phyloP scores from a whole-genome alignment of 1,140 invertebrate genomes.

The Drosophila micromelanica region DNA sequence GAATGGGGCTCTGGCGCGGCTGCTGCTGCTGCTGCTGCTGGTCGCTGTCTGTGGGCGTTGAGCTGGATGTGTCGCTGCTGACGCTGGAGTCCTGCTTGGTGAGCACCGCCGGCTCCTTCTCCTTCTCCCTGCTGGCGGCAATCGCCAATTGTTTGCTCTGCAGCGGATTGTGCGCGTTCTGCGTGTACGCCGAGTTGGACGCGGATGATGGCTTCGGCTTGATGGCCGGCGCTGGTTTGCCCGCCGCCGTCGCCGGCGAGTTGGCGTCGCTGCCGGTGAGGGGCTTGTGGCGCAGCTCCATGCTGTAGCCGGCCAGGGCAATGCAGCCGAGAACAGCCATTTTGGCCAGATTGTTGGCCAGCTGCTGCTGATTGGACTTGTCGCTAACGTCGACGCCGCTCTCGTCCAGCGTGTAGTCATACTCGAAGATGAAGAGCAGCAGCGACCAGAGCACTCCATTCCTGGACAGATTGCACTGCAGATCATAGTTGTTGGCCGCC shows the following conservation, averaged over 20 bases:
- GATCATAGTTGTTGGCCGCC: slow-evolving; percentile 86
- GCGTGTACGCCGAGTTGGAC: slow-evolving; percentile 70
- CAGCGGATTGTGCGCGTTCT: slow-evolving; percentile 81
- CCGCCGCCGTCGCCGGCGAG: slow-evolving; percentile 46
- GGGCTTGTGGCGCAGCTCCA: slow-evolving; percentile 67
- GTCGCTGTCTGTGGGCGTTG: slow-evolving; percentile 62
- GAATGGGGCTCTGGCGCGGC: slow-evolving; percentile 36
- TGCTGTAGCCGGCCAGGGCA: slow-evolving; percentile 89
- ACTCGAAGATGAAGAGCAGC: slow-evolving; percentile 95
- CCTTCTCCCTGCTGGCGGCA: slow-evolving; percentile 55
- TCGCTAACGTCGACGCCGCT: slow-evolving; percentile 95
- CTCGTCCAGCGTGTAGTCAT: slow-evolving; percentile 99
- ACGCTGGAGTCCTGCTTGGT: slow-evolving; percentile 60
- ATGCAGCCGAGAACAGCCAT: slow-evolving; percentile 93
- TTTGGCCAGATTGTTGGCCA: slow-evolving; percentile 96
- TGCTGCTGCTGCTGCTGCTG: slow-evolving; percentile 57
- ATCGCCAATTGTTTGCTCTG: slow-evolving; percentile 80
- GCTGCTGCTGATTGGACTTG: slow-evolving; percentile 94
- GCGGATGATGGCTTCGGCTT: slow-evolving; percentile 56
- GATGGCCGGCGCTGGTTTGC: slow-evolving; percentile 55
- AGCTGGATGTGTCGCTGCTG: slow-evolving; percentile 64
- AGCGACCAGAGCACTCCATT: slow-evolving; percentile 97
- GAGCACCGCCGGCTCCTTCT: slow-evolving; percentile 34
- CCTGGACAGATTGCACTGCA: slow-evolving; percentile 96
- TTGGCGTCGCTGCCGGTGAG: slow-evolving; percentile 58